Base-by-base conservation (phyloP, 2,797 vertebrate species). In the Xenopus petersii region DNA sequence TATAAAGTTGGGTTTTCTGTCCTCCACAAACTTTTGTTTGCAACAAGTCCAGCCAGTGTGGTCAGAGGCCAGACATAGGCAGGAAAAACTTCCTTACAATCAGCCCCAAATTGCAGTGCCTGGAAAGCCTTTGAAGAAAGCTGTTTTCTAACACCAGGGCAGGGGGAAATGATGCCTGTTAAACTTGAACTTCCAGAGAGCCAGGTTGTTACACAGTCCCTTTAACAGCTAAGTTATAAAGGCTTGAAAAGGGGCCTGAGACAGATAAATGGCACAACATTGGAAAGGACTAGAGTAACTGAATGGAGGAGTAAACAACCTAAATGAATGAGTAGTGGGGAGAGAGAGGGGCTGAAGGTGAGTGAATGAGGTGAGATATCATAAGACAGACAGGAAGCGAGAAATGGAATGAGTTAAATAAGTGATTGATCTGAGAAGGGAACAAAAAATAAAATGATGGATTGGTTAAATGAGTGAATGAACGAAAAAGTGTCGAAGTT, bases 41-140 rank as follows among this genome's bases (percentile, higher is more conserved):
- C 15, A 24, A 46, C 59, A 47, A 66, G 55, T 47, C 69, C 69
- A 58, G 42, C 71, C 67, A 70, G 42, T 36, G 59, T 74, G 70
- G 60, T 74, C 71, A 74, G 61, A 70, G 55, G 66, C 71, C 76
- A 78, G 76, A 64, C 72, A 68, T 24, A 73, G 56, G 33, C n/a
- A 15, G 58, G 56, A 65, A 63, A 46, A 49, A 55, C 58, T 65
- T 33, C 47, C 55, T 63, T 21, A 68, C 42, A 24, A 17, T 42
- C 61, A 75, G 17, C n/a, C 21, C 67, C 64, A 79, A 54, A 75
- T 58, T 71, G 79, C 68, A 70, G n/a, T 71, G 7, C 2, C 62
- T 2, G n/a, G 49, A 64, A 46, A 65, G 72, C 0, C 15, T 0
- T 8, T 67, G 8, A 47, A 73, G 36, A 75, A 16, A 54, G n/a